Evolutionary conservation across 2,113 vertebrate genomes (phyloP), one percentile per base, ranked within the genome.

Genomic region (Cisticola juncidis): DNA sequence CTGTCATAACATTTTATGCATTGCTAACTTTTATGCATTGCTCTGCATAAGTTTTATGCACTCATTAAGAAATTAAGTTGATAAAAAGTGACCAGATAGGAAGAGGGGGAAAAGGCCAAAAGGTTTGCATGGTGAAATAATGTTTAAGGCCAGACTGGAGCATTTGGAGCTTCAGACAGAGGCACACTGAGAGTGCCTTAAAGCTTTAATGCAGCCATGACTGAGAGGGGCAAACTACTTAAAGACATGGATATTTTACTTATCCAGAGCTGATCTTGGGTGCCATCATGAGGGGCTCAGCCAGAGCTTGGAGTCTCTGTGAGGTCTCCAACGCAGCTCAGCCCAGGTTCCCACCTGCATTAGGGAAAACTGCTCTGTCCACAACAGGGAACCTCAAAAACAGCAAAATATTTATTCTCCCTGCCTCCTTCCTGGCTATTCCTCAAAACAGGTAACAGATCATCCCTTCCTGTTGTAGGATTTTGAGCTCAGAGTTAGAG

Each of bases 31-130:
- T 95, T 93, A 95, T 96, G 92, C 88, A 76, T 94, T 38, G 90
- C 51, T 92, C 90, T 95, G 93, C 95, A 93, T 74, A 90, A 90
- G 92, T 96, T 96, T 95, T 96, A 95, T 84, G 82, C 76, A 94
- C 82, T 96, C 86, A 68, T 94, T 96, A 96, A 94, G 83, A 96
- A 88, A 96, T 93, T 92, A 86, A 92, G 90, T 97, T 94, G 95
- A 92, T 94, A 94, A 97, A 95, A 94, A 92, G 82, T 79, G 88
- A 96, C 72, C 72, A 86, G 76, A 86, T 83, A 92, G 25, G 60
- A 78, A 90, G 51, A 90, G 12, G 56, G 44, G 53, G 64, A 4
- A 91, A 90, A 92, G 72, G 90, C 28, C 90, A 66, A 71, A 96
- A 96, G 82, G 72, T 95, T 90, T 92, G 88, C 57, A 19, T 14